These are phyloP conservation scores for Drosophila sordidapex DNA, from an alignment of 2,888 invertebrate species.

Conservation along the genomic window DNA sequence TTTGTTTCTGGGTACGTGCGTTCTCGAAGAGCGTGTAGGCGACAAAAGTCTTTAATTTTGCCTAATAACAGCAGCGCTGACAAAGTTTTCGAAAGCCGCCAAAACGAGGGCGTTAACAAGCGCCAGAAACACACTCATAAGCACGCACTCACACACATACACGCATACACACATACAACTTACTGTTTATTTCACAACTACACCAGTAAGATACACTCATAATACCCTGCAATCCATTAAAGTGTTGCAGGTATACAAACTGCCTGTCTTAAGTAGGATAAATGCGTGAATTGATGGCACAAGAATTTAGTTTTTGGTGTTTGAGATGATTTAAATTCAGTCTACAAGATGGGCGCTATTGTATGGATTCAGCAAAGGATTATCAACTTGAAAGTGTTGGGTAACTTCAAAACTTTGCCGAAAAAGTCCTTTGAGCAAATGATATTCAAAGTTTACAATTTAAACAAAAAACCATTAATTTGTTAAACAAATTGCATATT, in stretches of 20 bases:
- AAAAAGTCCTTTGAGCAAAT: not conserved
- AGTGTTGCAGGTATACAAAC: conserved; percentile 13
- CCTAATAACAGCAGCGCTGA: conserved; percentile 70
- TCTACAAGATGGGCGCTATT: not conserved
- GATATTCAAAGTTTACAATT: not conserved
- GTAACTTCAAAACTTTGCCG: not conserved
- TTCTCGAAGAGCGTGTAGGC: conserved; percentile 49
- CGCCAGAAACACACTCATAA: conserved; percentile 64
- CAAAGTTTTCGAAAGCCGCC: conserved; percentile 73
- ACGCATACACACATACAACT: conserved; percentile 46
- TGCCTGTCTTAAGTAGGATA: conserved; percentile 2
- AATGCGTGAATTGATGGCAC: too few species aligned
- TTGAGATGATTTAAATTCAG: not conserved
- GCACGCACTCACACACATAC: conserved; percentile 32
- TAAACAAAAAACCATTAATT: not conserved
- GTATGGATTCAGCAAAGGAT: too few species aligned
- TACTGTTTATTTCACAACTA: conserved; percentile 70
- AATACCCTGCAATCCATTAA: conserved; percentile 44
- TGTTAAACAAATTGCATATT: conserved; percentile 3
- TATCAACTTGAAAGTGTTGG: not conserved
- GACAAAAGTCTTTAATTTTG: conserved; percentile 79
- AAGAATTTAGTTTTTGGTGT: not conserved
- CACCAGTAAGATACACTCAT: conserved; percentile 42
- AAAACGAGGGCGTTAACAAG: conserved; percentile 79
- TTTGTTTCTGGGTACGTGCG: conserved; percentile 70